A percentile compares a stretch with the other conserved stretches of the same genome.
Evolutionary conservation across 2,113 vertebrate species (phyloP).

Genomic region (Strix aluco): DNA sequence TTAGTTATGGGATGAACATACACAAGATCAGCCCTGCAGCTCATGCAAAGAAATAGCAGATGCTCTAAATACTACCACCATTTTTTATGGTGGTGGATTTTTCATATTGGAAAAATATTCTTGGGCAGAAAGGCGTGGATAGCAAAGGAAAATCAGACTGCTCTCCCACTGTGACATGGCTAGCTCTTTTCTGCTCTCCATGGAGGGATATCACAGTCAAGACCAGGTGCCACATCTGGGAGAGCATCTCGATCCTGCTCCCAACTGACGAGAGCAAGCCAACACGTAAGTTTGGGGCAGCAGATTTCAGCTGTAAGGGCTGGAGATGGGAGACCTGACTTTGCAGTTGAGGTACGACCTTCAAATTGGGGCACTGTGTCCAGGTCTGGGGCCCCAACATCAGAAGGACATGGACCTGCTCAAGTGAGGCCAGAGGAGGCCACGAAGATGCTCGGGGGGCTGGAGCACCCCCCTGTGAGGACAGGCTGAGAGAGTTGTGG

Average conservation of each 20-base stretch:
- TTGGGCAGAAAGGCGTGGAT: not conserved
- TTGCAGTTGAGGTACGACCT: not conserved
- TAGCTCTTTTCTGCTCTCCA: not conserved
- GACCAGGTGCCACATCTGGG: fast-evolving
- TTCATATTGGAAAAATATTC: not conserved
- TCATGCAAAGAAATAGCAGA: not conserved
- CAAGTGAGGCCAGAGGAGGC: not conserved
- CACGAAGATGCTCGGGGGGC: fast-evolving
- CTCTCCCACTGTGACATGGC: fast-evolving
- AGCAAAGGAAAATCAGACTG: not conserved
- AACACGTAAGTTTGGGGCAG: not conserved
- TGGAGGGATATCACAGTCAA: not conserved
- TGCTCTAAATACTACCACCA: not conserved
- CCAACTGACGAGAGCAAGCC: not conserved
- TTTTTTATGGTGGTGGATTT: not conserved
- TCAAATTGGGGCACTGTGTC: fast-evolving
- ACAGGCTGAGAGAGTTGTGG: not conserved
- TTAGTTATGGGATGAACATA: not conserved
- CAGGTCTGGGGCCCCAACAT: not conserved
- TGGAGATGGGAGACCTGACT: not conserved
- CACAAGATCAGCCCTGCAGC: not conserved
- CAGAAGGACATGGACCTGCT: fast-evolving
- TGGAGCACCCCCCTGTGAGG: not conserved
- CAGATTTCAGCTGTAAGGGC: not conserved
- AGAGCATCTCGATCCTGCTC: not conserved